Evolutionary conservation across 2,888 invertebrate species (phyloP), one percentile per base, ranked within the genome.

Genomic region (Lycocerus yunnanus): DNA sequence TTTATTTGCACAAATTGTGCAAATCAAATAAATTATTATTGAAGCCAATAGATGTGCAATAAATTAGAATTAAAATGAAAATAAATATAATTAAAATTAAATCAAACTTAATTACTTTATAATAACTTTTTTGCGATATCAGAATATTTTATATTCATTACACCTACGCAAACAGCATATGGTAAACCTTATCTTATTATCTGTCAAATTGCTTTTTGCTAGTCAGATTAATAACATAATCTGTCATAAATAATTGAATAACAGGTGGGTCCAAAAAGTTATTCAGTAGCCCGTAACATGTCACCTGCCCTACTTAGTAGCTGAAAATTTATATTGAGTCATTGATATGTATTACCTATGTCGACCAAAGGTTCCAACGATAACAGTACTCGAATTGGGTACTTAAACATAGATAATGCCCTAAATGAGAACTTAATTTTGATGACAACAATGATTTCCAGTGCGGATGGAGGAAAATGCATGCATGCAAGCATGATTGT

Each of bases 131-230:
- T 58, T 10, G 20, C 61, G 15, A 10, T 74, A 71, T 65, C 61
- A 18, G 65, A 72, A 68, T 71, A 74, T 68, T 67, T 68, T 16
- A 11, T 58, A 71, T 69, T 68, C 21, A 68, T 71, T 60, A 66
- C 61, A 63, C 18, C 24, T 58, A 67, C 15, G 21, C 66, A 75
- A 69, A 72, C 75, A 69, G 59, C 75, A 72, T 68, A 75, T 75
- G 75, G 75, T 69, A 69, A 75, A 27, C 43, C 20, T 71, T 72
- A 72, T 68, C 72, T 72, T 71, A 67, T 66, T 78, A 77, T 78
- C 77, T 75, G 78, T 78, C 77, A 80, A 78, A 80, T 78, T 77
- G 78, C 77, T 78, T 80, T 76, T 79, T 78, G 75, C 72, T 76
- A 73, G 78, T 74, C 76, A 78, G 78, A 80, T 79, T 80, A 79